phyloP scores from a whole-genome alignment of 2,888 invertebrate genomes.

The Barypeithes pellucidus region DNA sequence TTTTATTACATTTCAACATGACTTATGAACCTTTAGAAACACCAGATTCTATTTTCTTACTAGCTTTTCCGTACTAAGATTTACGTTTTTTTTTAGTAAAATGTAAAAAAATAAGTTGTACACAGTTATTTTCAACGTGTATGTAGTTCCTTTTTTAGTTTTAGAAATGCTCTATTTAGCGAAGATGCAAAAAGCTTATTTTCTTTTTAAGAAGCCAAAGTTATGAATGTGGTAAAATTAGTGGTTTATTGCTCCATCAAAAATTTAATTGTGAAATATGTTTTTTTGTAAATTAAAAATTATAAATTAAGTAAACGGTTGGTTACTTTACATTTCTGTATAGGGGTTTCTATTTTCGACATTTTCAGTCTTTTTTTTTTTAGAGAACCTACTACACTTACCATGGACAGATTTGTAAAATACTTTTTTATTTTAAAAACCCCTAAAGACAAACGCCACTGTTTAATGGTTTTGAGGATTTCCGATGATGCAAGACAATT shows the following conservation, averaged over 20 bases:
- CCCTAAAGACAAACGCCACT: no score
- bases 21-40: conserved; percentile 13
- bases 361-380: no score
- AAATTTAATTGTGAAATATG: neutral
- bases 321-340: neutral
- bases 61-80: conserved; percentile 41
- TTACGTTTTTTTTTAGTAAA: conserved; percentile 30
- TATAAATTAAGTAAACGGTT: neutral
- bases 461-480: no score
- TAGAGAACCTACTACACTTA: no score
- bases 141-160: conserved; percentile 20
- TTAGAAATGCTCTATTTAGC: conserved; percentile 24
- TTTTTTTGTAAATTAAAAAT: conserved; percentile 3
- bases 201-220: conserved; percentile 37
- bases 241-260: conserved; percentile 14
- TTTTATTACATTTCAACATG: neutral
- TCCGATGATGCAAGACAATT: no score
- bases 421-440: no score
- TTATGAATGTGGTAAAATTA: conserved; percentile 25
- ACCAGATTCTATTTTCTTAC: conserved; percentile 35
- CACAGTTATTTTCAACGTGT: conserved; percentile 18
- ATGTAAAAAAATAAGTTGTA: conserved; percentile 29
- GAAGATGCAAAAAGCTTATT: neutral
- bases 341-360: no score
- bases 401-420: no score